Evolutionary conservation across 2,888 invertebrate genomes (phyloP).

Genomic region (Aphodius sticticus): DNA sequence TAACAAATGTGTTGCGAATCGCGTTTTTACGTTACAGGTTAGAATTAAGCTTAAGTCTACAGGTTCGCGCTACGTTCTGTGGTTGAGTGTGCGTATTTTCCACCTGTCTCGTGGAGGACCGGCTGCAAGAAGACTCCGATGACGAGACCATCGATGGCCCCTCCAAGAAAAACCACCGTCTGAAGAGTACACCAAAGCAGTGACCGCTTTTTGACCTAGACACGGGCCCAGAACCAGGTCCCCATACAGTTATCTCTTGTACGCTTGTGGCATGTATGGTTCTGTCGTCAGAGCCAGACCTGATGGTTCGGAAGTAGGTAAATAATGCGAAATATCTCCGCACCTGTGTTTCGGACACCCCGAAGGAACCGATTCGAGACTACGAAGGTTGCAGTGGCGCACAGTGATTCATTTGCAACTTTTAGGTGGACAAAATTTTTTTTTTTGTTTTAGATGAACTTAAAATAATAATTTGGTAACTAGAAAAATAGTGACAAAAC

Average conservation of each 20-base stretch:
- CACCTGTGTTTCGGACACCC: constrained; percentile 44
- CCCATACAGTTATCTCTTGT: constrained; percentile 61
- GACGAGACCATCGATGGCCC: constrained; percentile 32
- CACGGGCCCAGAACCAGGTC: constrained; percentile 50
- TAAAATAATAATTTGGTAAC: too few species aligned
- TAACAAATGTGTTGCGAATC: neutral
- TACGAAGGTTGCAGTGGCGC: too few species aligned
- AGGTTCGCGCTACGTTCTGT: neutral
- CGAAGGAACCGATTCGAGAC: neutral
- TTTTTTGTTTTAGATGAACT: too few species aligned
- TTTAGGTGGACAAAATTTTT: too few species aligned
- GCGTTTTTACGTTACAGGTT: neutral
- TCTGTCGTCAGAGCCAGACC: constrained; percentile 11
- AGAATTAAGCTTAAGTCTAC: neutral
- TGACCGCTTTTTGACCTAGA: constrained; percentile 67
- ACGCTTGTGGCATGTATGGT: constrained; percentile 21
- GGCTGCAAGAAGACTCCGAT: neutral
- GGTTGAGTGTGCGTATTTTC: neutral
- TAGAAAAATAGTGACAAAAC: too few species aligned
- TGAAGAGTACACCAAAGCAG: constrained; percentile 6
- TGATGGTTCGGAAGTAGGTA: constrained; percentile 48
- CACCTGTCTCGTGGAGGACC: neutral
- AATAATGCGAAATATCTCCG: constrained; percentile 52
- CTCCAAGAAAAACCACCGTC: constrained; percentile 7
- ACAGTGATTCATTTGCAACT: too few species aligned